Evolutionary conservation across 2,797 vertebrate species (phyloP).

Genomic region (Furcifer pardalis): DNA sequence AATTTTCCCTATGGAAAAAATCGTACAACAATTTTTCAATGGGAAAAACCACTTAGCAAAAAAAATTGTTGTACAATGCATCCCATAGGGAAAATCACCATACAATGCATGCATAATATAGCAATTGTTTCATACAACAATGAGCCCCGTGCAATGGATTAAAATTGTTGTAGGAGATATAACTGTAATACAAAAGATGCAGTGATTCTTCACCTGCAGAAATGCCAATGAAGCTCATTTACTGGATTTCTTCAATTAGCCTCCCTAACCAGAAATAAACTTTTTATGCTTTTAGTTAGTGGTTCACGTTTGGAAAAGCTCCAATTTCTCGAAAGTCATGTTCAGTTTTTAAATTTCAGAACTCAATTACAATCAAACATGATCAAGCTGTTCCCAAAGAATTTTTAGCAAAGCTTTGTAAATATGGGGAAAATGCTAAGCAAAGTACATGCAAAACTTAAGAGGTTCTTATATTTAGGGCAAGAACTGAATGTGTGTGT

Average conservation of each 20-base stretch:
- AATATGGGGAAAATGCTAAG: neutral
- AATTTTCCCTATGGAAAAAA: too few species aligned
- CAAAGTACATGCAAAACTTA: neutral
- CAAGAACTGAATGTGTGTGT: neutral
- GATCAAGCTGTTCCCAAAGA: neutral
- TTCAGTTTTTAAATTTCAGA: conserved; percentile 9
- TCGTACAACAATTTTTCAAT: too few species aligned
- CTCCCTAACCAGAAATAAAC: neutral
- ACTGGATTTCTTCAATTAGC: neutral
- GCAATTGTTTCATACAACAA: too few species aligned
- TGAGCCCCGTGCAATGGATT: too few species aligned
- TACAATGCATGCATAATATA: too few species aligned
- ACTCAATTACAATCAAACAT: conserved; percentile 3
- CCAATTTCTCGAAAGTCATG: conserved; percentile 25
- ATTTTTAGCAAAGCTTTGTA: neutral
- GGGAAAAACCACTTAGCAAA: too few species aligned
- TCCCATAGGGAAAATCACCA: too few species aligned
- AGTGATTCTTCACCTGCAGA: neutral
- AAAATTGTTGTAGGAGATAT: too few species aligned
- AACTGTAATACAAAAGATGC: neutral
- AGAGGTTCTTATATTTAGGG: neutral
- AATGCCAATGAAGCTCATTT: neutral
- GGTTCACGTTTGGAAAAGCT: neutral
- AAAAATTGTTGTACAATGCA: too few species aligned
- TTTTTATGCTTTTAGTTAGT: neutral